These are phyloP conservation scores for Agrochola circellaris DNA, from an alignment of 2,888 invertebrate species.

Conservation along the genomic window DNA sequence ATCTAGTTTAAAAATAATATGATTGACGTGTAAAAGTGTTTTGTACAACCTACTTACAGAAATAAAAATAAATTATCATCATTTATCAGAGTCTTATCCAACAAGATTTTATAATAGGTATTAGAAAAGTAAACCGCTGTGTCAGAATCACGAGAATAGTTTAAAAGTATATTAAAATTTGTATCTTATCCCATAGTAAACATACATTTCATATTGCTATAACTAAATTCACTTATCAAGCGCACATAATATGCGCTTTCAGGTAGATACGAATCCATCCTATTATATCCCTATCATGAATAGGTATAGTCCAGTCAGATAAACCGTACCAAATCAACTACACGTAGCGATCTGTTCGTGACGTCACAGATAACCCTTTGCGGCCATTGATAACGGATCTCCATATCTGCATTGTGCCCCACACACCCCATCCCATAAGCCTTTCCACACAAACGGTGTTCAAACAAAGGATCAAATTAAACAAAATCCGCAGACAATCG, in stretches of 20 bases:
- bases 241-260: slow-evolving; percentile 1
- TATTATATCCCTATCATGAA: slow-evolving; percentile 23
- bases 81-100: not conserved
- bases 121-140: not conserved
- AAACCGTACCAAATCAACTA: slow-evolving; percentile 71
- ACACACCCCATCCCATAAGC: slow-evolving; percentile 77
- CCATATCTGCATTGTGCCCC: slow-evolving; percentile 77
- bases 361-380: slow-evolving; percentile 84
- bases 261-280: slow-evolving; percentile 22
- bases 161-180: not conserved
- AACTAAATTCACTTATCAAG: not conserved
- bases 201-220: not conserved
- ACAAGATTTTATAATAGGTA: not conserved
- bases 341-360: slow-evolving; percentile 82
- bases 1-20: no score
- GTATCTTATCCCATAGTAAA: not conserved
- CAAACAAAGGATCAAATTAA: slow-evolving; percentile 90
- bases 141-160: not conserved
- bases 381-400: slow-evolving; percentile 79
- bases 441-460: slow-evolving; percentile 86
- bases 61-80: no score
- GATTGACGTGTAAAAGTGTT: no score
- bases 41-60: no score
- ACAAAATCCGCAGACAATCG: slow-evolving; percentile 89
- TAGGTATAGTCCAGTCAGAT: slow-evolving; percentile 33